These are phyloP conservation scores for Myotis planiceps DNA, from an alignment of 2,797 vertebrate genomes.

Conservation along the genomic window DNA sequence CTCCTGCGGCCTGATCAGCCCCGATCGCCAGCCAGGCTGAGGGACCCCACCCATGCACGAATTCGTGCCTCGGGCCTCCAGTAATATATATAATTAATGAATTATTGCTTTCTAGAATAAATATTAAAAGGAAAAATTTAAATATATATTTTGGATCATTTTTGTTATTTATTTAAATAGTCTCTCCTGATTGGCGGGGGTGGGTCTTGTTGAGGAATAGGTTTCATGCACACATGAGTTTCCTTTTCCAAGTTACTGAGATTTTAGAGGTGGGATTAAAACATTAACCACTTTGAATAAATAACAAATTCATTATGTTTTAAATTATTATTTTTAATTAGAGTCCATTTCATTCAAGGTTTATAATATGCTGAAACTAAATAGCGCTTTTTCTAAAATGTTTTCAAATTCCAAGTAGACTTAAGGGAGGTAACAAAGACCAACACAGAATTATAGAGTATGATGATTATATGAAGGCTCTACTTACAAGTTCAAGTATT, in stretches of 20 bases:
- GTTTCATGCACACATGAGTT: not conserved
- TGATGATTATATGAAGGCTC: not conserved
- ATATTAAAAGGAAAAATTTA: constrained; percentile 16
- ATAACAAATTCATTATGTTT: constrained; percentile 34
- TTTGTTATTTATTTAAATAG: constrained; percentile 29
- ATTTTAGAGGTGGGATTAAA: not conserved
- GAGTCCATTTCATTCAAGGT: not conserved
- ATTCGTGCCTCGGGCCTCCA: too few relatives aligned
- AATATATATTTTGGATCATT: not conserved
- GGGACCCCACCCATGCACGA: too few relatives aligned
- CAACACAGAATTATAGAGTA: not conserved
- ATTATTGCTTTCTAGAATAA: constrained; percentile 36
- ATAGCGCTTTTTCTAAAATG: constrained; percentile 1
- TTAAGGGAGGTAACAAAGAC: not conserved
- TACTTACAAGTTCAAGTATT: not conserved
- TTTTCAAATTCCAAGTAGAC: constrained; percentile 44
- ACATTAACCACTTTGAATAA: constrained; percentile 31
- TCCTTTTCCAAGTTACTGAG: constrained; percentile 18
- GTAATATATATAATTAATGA: constrained; percentile 4
- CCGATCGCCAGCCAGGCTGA: too few relatives aligned
- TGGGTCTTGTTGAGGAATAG: not conserved
- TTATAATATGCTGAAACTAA: not conserved
- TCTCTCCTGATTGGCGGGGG: not conserved
- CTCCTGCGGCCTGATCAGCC: too few relatives aligned
- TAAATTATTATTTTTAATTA: constrained; percentile 30